Conservation (phyloP, 2,888 invertebrate genomes). For the Coleophora deauratella region DNA sequence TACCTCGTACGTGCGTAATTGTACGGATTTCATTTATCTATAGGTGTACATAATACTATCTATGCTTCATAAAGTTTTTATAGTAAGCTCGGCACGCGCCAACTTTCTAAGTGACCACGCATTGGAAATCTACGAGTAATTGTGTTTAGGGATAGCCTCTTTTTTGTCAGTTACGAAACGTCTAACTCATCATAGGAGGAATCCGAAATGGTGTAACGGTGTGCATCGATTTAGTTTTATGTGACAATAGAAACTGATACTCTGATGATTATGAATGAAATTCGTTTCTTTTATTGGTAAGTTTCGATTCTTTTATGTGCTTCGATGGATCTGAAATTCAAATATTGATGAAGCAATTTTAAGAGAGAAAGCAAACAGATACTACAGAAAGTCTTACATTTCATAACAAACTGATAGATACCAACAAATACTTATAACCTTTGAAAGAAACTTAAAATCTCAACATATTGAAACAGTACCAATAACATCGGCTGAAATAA, state of each 20-base stretch:
- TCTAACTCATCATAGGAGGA: constrained; percentile 49
- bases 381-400: too few relatives aligned
- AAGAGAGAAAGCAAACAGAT: too few relatives aligned
- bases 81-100: constrained; percentile 55
- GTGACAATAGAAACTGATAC: not conserved
- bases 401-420: too few relatives aligned
- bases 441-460: too few relatives aligned
- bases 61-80: constrained; percentile 49
- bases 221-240: constrained; percentile 18
- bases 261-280: not conserved
- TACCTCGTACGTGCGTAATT: constrained; percentile 62
- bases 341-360: too few relatives aligned
- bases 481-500: not conserved
- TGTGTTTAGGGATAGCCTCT: constrained; percentile 37
- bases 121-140: constrained; percentile 49
- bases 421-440: too few relatives aligned
- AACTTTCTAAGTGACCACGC: constrained; percentile 58
- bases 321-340: too few relatives aligned
- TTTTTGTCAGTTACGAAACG: constrained; percentile 49
- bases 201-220: constrained; percentile 38
- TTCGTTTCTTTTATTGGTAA: too few relatives aligned
- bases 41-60: constrained; percentile 24
- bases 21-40: constrained; percentile 65
- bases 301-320: too few relatives aligned
- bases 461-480: too few relatives aligned